Evolutionary conservation across 2,888 invertebrate species (phyloP), one percentile per base, ranked within the genome.

Genomic region (Amphipyra tragopoginis): DNA sequence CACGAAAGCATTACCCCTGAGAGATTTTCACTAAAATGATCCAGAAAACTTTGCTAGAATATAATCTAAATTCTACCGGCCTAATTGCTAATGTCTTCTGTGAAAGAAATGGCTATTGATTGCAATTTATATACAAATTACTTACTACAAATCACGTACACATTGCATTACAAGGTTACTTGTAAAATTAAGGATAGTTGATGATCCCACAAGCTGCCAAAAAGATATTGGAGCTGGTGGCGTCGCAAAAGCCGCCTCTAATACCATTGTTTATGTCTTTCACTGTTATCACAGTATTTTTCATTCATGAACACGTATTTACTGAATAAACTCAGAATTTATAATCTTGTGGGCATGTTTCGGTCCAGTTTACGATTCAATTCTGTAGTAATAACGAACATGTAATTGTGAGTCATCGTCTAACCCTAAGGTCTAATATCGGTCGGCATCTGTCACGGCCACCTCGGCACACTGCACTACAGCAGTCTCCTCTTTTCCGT

Each of bases 381-480:
- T 73, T 65, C 51, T 57, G 63, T 56, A 64, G 68, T 67, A 67
- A 62, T 59, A 42, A 47, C 43, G n/a, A 54, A 33, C 39, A 29
- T 43, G 29, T 62, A 44, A 43, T 44, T 33, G 56, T 86, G 84
- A 86, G 65, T 87, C 85, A 84, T 66, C 69, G 59, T 61, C 63
- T 1, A 29, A 65, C 72, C 81, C 75, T 83, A 86, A 84, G 89
- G 87, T 85, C 80, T 70, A 82, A 82, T 84, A 86, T 86, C 81
- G 85, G 80, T 65, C 81, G 82, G 81, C 88, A 78, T 72, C 83
- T 84, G 86, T 89, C 90, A 90, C 80, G 88, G 90, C 86, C 91
- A 88, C 82, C 82, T 91, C 93, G 94, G 95, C 95, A 95, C 95
- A 95, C 95, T 94, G 95, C 95, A 95, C 95, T 87, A 94, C 90